Conservation (phyloP, 2,888 invertebrate species). For the Polymixis flavicincta region DNA sequence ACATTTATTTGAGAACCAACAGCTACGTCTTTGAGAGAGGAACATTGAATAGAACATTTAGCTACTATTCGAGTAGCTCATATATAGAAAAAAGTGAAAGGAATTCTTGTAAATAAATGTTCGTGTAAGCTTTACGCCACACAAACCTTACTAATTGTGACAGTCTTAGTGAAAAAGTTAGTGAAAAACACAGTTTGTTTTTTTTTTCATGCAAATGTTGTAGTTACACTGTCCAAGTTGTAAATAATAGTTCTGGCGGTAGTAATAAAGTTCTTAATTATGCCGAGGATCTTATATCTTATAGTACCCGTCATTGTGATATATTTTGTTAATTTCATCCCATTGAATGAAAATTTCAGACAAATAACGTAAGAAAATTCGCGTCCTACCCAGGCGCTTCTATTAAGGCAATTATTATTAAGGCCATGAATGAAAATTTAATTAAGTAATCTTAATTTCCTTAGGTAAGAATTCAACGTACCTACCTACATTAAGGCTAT, state of each 20-base stretch:
- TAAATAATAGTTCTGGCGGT: not conserved
- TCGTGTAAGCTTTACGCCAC: constrained; percentile 1
- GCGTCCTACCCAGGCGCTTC: no score
- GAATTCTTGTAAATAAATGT: constrained; percentile 11
- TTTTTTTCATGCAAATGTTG: no score
- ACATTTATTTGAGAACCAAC: constrained; percentile 21
- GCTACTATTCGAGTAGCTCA: constrained; percentile 7
- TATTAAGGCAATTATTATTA: not conserved
- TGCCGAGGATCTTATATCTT: not conserved
- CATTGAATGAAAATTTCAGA: no score
- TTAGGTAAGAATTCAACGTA: not conserved
- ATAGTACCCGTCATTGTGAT: not conserved
- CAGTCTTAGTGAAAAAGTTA: not conserved
- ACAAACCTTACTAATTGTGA: constrained; percentile 16
- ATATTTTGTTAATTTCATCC: not conserved
- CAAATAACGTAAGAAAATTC: no score
- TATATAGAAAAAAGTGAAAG: not conserved
- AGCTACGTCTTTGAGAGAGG: constrained; percentile 1
- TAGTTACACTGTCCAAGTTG: not conserved
- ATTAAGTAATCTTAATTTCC: constrained; percentile 8
- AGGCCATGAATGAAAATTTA: not conserved
- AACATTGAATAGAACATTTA: constrained; percentile 24
- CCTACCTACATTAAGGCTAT: not conserved
- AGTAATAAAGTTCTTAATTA: not conserved
- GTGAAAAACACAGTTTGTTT: not conserved